Evolutionary conservation across 92 coral and sea anemone species (phyloP), one percentile per base, ranked within the genome.

Genomic region (Epizoanthus rinbou): DNA sequence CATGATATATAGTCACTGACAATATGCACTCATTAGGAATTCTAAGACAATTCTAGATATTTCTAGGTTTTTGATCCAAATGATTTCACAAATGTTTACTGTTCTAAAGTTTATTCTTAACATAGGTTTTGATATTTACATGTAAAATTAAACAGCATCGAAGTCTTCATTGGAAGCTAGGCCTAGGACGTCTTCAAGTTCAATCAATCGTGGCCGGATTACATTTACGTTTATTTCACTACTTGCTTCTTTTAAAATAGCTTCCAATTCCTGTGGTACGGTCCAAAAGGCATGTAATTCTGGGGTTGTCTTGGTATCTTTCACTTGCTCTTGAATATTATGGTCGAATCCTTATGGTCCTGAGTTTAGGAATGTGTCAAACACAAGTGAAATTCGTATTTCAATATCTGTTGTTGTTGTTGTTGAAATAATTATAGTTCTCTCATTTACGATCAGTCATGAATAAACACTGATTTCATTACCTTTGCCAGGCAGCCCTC

Each of bases 401-500:
- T 28, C 31, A 28, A 28, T 28, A 0, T 28, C 17, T 57, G 62
- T 3, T 3, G 62, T 56, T 56, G 60, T 56, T 56, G 60, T 56
- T 56, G 60, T 56, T 56, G 60, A 56, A 56, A 56, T 56, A 56
- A 56, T 56, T 56, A 56, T 56, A 57, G 8, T 9, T 57, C 62
- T 57, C 62, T 57, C 62, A 57, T 57, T 57, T 57, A 57, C 62
- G 62, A 57, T 57, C 62, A 57, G 62, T 57, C 62, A 57, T 57
- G 62, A 57, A 57, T 57, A 57, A 57, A 57, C 62, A 57, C 62
- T 57, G 62, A 3, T 69, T 69, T 41, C 56, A 69, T 41, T 69
- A 39, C 75, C 75, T 69, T 69, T 69, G 75, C 75, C 56, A 69
- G 24, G 75, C 75, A 37, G 75, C 56, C 75, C 56, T 69, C 75